Evolutionary conservation across 2,113 vertebrate species (phyloP), one percentile per base, ranked within the genome.

Genomic region (Ptyas mucosa): DNA sequence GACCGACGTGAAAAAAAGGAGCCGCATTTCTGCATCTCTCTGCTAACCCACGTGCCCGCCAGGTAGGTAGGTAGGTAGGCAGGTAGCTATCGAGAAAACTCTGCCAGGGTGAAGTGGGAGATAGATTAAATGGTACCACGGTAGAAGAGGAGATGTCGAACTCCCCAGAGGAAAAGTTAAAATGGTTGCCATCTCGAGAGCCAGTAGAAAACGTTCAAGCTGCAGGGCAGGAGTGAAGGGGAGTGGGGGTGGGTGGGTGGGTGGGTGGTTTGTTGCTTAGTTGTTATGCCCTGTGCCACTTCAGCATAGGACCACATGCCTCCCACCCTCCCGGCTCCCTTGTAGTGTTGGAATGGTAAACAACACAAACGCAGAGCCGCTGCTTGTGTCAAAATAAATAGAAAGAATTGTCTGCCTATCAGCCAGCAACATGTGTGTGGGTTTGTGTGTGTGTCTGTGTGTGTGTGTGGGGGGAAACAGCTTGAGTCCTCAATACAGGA

Each of bases 381-480:
- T 55, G 39, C 29, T 81, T 43, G 43, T 3, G 24, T 93, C 46
- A 46, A 92, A 95, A 96, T 94, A 94, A 95, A 96, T 94, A 94
- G 0, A 0, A 85, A 85, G 94, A 0, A 43, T 90, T 43, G 0
- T 51, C 26, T 0, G 0, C 15, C 81, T 29, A 0, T 0, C 43
- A 0, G 1, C 14, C 58, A 49, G 81, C 85, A 34, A 64, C 20
- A 2, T 0, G n/a, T 58, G 12, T 5, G 21, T 26, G 52, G 43
- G 43, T 46, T 46, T 8, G 0, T 1, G 64, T 0, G n/a, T 57
- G 15, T 7, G 21, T 26, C 49, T 8, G 0, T n/a, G n/a, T n/a
- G n/a, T n/a, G n/a, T n/a, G n/a, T n/a, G n/a, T n/a, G 52, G 3
- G 11, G 2, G 11, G 2, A 0, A 6, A 20, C 46, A 58, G 93